A percentile compares a stretch with the other conserved stretches of the same genome.
Evolutionary conservation across 2,888 invertebrate genomes (phyloP).

Genomic region (Macaria notata): DNA sequence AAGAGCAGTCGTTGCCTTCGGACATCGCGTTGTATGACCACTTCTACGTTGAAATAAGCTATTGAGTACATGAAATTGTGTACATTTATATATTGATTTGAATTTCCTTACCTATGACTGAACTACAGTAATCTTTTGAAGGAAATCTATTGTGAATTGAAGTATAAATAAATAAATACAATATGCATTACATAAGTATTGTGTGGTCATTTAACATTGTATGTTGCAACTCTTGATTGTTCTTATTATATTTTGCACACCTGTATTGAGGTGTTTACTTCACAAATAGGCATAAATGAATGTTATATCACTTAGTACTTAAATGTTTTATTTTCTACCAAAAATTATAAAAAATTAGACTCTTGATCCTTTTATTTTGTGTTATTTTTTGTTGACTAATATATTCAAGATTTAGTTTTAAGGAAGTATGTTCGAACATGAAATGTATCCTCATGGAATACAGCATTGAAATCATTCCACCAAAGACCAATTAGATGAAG

Average conservation of each 20-base stretch:
- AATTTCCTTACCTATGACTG: too few relatives aligned
- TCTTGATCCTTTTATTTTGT: conserved; percentile 54
- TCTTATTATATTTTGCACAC: conserved; percentile 29
- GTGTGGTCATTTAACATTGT: background rate
- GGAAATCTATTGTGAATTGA: too few relatives aligned
- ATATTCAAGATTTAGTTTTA: conserved; percentile 58
- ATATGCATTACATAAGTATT: too few relatives aligned
- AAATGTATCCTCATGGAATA: conserved; percentile 24
- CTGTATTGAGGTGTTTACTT: conserved; percentile 49
- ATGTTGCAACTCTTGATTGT: conserved; percentile 21
- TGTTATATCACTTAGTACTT: conserved; percentile 70
- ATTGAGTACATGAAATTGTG: too few relatives aligned
- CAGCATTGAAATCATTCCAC: conserved; percentile 52
- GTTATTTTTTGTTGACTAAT: conserved; percentile 66
- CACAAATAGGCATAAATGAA: conserved; percentile 63
- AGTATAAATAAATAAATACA: too few relatives aligned
- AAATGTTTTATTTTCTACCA: conserved; percentile 67
- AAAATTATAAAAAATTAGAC: conserved; percentile 71
- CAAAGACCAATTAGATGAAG: conserved; percentile 52
- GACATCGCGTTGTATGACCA: too few relatives aligned
- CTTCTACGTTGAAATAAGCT: too few relatives aligned
- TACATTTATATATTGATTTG: too few relatives aligned
- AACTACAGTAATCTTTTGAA: background rate
- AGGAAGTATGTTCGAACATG: conserved; percentile 32
- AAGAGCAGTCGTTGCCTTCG: too few relatives aligned